A percentile compares a stretch with the other conserved stretches of the same genome.
Evolutionary conservation across 2,113 vertebrate species (phyloP).

Genomic region (Narcine bancroftii): DNA sequence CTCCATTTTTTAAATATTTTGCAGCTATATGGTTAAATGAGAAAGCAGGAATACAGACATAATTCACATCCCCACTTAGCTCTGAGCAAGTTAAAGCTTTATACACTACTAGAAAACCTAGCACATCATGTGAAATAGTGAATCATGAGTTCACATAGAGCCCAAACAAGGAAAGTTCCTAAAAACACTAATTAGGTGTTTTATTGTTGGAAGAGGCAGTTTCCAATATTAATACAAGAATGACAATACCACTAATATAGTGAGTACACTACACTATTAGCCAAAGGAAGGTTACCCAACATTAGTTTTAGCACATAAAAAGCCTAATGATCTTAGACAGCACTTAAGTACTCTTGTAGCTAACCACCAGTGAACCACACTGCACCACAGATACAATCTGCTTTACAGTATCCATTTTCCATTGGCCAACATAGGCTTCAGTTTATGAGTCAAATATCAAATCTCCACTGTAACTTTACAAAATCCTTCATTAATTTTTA

Average conservation of each 20-base stretch:
- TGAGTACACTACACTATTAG: constrained; percentile 65
- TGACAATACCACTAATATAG: constrained; percentile 55
- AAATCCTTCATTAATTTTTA: not conserved
- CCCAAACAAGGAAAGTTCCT: not conserved
- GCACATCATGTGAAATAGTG: not conserved
- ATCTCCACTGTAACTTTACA: not conserved
- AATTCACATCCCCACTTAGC: constrained; percentile 16
- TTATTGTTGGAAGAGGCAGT: not conserved
- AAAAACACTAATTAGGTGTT: not conserved
- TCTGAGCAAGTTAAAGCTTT: constrained; percentile 21
- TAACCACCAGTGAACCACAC: constrained; percentile 39
- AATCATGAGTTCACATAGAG: not conserved
- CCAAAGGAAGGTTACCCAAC: constrained; percentile 56
- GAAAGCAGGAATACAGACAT: constrained; percentile 21
- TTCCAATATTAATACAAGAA: constrained; percentile 32
- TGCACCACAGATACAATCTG: constrained; percentile 42
- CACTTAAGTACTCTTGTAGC: constrained; percentile 39
- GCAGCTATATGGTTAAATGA: not conserved
- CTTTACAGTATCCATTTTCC: constrained; percentile 31
- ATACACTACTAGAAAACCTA: constrained; percentile 2
- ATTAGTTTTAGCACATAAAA: constrained; percentile 45
- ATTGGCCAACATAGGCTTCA: constrained; percentile 31
- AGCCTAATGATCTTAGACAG: constrained; percentile 42
- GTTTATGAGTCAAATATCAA: not conserved
- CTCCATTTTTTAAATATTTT: not conserved